Conservation (phyloP, 2,797 vertebrate genomes). For the Xiphorhynchus erythropygius region DNA sequence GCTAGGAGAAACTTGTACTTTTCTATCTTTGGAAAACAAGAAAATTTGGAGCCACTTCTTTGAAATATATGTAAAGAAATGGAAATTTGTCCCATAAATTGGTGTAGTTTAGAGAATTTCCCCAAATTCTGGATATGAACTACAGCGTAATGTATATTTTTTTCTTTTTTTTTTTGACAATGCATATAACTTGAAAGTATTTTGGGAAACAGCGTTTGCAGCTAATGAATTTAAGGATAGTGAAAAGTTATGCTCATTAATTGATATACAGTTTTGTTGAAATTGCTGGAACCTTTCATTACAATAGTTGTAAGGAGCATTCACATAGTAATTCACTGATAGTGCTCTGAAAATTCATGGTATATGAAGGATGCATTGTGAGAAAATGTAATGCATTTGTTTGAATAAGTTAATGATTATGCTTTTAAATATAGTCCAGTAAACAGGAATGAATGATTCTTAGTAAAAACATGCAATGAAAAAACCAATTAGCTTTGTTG, state of each 20-base stretch:
- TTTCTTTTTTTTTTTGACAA: not conserved
- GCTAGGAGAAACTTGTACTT: not conserved
- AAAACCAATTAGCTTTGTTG: not conserved
- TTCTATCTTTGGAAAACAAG: not conserved
- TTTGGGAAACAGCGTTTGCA: not conserved
- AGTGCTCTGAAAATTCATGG: not conserved
- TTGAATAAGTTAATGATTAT: not conserved
- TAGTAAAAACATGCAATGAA: not conserved
- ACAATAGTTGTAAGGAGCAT: not conserved
- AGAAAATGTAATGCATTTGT: not conserved
- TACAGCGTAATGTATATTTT: too few relatives aligned
- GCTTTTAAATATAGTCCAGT: not conserved
- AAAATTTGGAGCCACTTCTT: not conserved
- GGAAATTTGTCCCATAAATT: not conserved
- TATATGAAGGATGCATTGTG: not conserved
- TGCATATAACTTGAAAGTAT: not conserved
- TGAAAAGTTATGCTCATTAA: not conserved
- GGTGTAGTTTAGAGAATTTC: not conserved
- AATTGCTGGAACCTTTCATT: not conserved
- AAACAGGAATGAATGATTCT: not conserved
- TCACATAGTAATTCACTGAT: not conserved
- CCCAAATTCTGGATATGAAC: not conserved
- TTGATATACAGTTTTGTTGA: not conserved
- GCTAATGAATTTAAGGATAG: not conserved
- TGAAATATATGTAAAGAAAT: not conserved